Conservation (phyloP, 2,888 invertebrate genomes). For the Lasius fuliginosus region DNA sequence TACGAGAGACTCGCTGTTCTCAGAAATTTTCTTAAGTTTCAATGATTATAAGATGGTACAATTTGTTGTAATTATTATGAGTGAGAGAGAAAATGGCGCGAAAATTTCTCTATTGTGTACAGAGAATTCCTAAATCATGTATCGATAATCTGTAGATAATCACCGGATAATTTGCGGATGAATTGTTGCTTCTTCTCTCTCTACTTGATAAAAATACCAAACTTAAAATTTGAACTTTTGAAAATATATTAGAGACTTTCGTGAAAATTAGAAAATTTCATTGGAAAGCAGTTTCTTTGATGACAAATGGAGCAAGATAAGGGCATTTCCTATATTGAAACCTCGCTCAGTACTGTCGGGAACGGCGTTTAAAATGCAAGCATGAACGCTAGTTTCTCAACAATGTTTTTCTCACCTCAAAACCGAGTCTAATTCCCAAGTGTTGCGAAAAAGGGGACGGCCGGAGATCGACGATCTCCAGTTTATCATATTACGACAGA, state of each 20-base stretch:
- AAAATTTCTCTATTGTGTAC: slow-evolving; percentile 20
- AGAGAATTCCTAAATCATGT: slow-evolving; percentile 16
- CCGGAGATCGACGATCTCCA: slow-evolving; percentile 18
- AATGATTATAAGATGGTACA: slow-evolving; percentile 23
- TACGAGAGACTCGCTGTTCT: slow-evolving; percentile 20
- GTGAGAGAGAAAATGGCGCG: neutral
- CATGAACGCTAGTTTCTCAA: slow-evolving; percentile 37
- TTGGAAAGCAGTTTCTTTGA: slow-evolving; percentile 5
- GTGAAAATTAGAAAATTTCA: neutral
- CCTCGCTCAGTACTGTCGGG: slow-evolving; percentile 33
- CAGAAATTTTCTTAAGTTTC: slow-evolving; percentile 39
- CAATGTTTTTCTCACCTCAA: slow-evolving; percentile 46
- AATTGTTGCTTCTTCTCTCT: slow-evolving; percentile 22
- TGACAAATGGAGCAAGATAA: neutral
- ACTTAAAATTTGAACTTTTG: neutral
- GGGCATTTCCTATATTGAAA: slow-evolving; percentile 13
- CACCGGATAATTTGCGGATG: neutral
- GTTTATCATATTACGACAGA: slow-evolving; percentile 15
- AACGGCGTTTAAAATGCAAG: slow-evolving; percentile 14
- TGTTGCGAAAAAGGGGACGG: slow-evolving; percentile 31
- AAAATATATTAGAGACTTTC: neutral
- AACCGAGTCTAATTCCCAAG: slow-evolving; percentile 40
- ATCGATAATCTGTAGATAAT: slow-evolving; percentile 25
- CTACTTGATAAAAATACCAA: slow-evolving; percentile 1
- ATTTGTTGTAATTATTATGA: slow-evolving; percentile 34